A percentile compares a stretch with the other conserved stretches of the same genome.
Conservation (phyloP, 2,113 vertebrate genomes). For the Ceyx margarethae region DNA sequence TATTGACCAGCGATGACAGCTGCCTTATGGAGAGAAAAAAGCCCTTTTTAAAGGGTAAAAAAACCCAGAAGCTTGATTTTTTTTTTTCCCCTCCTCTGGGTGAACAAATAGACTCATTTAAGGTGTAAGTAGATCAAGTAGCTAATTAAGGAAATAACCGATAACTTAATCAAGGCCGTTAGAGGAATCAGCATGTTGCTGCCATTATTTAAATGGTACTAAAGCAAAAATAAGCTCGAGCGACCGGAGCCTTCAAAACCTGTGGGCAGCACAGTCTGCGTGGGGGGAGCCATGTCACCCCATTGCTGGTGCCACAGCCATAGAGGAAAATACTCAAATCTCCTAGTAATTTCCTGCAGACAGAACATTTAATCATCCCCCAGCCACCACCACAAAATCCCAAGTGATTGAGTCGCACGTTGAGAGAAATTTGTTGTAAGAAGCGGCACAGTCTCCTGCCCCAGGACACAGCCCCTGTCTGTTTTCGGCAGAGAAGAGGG, state of each 20-base stretch:
- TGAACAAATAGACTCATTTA: slow-evolving; percentile 12
- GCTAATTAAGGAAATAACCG: slow-evolving; percentile 44
- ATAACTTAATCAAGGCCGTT: slow-evolving; percentile 62
- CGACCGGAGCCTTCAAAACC: neutral
- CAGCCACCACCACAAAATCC: slow-evolving; percentile 31
- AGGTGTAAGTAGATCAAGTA: slow-evolving; percentile 44
- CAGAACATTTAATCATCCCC: slow-evolving; percentile 74
- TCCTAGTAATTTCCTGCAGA: slow-evolving; percentile 69
- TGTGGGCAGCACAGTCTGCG: neutral
- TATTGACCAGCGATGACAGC: neutral
- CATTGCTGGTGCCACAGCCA: neutral
- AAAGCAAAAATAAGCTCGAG: neutral
- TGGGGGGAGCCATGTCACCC: neutral
- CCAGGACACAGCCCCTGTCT: neutral
- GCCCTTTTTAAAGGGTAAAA: neutral
- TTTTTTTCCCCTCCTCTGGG: neutral
- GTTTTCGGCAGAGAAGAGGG: neutral
- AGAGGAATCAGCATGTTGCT: slow-evolving; percentile 40
- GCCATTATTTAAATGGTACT: slow-evolving; percentile 36
- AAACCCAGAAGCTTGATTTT: neutral
- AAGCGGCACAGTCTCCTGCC: slow-evolving; percentile 21
- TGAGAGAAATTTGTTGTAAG: slow-evolving; percentile 17
- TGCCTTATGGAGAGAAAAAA: neutral
- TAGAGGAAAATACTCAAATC: slow-evolving; percentile 66
- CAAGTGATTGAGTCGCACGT: slow-evolving; percentile 50